phyloP scores from a whole-genome alignment of 2,888 invertebrate species.

The Scrobipalpa costella region DNA sequence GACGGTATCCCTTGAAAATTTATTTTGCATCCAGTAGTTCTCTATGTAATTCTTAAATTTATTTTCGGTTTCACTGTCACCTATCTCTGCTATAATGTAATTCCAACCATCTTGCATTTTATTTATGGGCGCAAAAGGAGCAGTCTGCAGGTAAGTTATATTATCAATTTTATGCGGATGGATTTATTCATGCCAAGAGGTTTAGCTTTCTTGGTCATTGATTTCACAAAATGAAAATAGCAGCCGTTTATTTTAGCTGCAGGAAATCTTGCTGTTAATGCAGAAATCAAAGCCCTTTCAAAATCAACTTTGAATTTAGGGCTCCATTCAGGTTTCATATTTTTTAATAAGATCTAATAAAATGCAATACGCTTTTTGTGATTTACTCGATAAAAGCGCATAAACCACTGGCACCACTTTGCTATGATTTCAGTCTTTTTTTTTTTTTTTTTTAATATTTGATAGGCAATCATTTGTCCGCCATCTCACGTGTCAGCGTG shows the following conservation, averaged over 20 bases:
- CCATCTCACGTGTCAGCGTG: slow-evolving; percentile 14
- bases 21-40: slow-evolving; percentile 23
- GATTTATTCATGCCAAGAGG: slow-evolving; percentile 7
- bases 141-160: slow-evolving; percentile 21
- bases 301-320: slow-evolving; percentile 21
- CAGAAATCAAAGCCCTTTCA: slow-evolving; percentile 12
- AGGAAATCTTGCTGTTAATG: slow-evolving; percentile 20
- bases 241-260: slow-evolving; percentile 22
- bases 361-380: slow-evolving; percentile 14
- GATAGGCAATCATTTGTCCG: too few relatives aligned
- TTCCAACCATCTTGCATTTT: slow-evolving; percentile 27
- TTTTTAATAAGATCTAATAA: slow-evolving; percentile 19
- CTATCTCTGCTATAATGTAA: slow-evolving; percentile 12
- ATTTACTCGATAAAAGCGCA: slow-evolving; percentile 20
- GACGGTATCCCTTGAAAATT: background rate
- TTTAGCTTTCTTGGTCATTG: slow-evolving; percentile 24
- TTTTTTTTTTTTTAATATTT: too few relatives aligned
- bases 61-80: slow-evolving; percentile 20
- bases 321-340: slow-evolving; percentile 9
- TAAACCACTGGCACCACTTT: slow-evolving; percentile 23
- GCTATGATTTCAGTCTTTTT: slow-evolving; percentile 22
- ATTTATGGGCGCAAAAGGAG: slow-evolving; percentile 9
- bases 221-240: slow-evolving; percentile 26
- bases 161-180: background rate
- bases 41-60: slow-evolving; percentile 23